Evolutionary conservation across 2,113 vertebrate species (phyloP).

Genomic region (Dermatemys mawii): DNA sequence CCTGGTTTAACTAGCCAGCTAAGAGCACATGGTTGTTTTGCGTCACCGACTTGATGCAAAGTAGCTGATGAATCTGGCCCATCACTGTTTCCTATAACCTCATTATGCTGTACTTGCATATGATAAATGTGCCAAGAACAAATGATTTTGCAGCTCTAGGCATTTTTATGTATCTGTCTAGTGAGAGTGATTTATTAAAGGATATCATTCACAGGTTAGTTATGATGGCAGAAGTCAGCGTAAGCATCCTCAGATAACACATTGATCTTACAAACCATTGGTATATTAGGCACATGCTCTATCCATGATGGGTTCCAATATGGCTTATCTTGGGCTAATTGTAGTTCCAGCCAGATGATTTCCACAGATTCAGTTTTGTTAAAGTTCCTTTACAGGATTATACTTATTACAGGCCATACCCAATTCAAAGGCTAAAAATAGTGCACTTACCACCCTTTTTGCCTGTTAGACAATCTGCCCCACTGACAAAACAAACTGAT

Average conservation of each 20-base stretch:
- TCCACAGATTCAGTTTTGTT: slow-evolving; percentile 29
- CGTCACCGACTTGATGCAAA: not conserved
- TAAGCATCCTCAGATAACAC: not conserved
- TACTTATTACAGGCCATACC: not conserved
- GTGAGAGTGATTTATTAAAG: not conserved
- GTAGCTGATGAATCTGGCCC: not conserved
- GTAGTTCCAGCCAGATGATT: not conserved
- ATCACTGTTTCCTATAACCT: not conserved
- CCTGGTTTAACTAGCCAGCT: not conserved
- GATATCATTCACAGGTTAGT: not conserved
- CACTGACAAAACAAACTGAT: slow-evolving; percentile 43
- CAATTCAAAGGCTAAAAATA: not conserved
- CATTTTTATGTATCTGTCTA: not conserved
- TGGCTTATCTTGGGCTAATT: not conserved
- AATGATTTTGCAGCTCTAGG: not conserved
- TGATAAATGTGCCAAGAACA: not conserved
- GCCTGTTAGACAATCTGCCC: not conserved
- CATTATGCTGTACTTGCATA: accelerated
- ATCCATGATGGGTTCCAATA: not conserved
- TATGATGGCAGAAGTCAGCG: not conserved
- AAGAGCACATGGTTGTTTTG: not conserved
- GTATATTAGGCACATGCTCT: not conserved
- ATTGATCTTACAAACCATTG: not conserved
- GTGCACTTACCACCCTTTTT: not conserved
- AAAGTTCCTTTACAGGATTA: slow-evolving; percentile 7